These are phyloP conservation scores for Acanthosepion esculentum DNA, from an alignment of 2,888 invertebrate genomes.

Conservation along the genomic window DNA sequence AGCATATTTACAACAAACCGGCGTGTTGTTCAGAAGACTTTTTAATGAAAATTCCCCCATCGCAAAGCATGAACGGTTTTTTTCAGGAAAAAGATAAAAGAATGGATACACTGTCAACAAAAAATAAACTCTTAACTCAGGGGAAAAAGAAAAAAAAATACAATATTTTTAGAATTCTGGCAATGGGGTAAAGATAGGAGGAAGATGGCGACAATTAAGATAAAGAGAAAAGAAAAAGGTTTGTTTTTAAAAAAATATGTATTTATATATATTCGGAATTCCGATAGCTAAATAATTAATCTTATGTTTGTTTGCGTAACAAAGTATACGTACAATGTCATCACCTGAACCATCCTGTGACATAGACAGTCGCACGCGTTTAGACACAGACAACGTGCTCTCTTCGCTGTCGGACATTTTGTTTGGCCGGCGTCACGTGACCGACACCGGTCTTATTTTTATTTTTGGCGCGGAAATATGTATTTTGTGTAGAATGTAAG, in stretches of 20 bases:
- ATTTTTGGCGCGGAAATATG: background rate
- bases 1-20: too few relatives aligned
- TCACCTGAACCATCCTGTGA: constrained; percentile 79
- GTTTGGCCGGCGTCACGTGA: constrained; percentile 13
- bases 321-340: constrained; percentile 76
- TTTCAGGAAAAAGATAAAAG: too few relatives aligned
- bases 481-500: background rate
- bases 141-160: too few relatives aligned
- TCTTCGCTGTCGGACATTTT: constrained; percentile 70
- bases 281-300: background rate
- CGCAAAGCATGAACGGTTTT: too few relatives aligned
- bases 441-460: background rate
- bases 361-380: constrained; percentile 60
- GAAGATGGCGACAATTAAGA: background rate
- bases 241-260: background rate
- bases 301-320: background rate
- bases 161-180: background rate
- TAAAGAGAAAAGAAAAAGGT: background rate
- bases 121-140: too few relatives aligned
- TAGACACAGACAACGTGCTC: constrained; percentile 63
- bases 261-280: background rate
- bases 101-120: too few relatives aligned
- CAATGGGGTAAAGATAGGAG: background rate
- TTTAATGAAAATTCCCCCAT: too few relatives aligned
- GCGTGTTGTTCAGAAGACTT: too few relatives aligned